Evolutionary conservation across 2,113 vertebrate species (phyloP).

Genomic region (Orientallactaga bullata): DNA sequence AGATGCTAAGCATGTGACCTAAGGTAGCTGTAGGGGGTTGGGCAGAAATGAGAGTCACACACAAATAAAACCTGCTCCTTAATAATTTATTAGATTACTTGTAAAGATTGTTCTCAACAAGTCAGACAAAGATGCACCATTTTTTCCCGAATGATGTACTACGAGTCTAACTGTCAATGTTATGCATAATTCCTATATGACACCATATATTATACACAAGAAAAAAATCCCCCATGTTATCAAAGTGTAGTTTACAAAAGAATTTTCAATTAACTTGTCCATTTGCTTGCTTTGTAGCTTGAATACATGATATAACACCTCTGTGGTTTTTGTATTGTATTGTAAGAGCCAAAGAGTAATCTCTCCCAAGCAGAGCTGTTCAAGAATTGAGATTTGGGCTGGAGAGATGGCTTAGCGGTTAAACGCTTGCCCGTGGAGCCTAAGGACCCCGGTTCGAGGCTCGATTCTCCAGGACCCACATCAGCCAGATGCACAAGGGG

Average conservation of each 20-base stretch:
- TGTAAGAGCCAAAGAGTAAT: conserved; percentile 1
- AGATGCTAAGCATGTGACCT: background rate
- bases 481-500: too few relatives aligned
- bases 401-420: too few relatives aligned
- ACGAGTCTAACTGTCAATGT: background rate
- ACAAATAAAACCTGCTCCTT: background rate
- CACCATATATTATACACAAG: background rate
- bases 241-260: conserved; percentile 28
- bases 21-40: background rate
- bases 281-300: conserved; percentile 45
- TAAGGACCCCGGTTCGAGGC: too few relatives aligned
- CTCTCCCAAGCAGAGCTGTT: background rate
- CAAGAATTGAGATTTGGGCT: background rate
- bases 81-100: conserved; percentile 30
- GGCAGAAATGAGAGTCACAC: background rate
- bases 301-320: background rate
- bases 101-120: conserved; percentile 34
- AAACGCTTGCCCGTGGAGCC: too few relatives aligned
- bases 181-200: background rate
- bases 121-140: background rate
- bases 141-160: background rate
- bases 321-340: background rate
- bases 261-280: conserved; percentile 29
- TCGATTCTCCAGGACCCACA: too few relatives aligned
- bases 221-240: background rate